A percentile compares a stretch with the other conserved stretches of the same genome.
These are phyloP conservation scores for Neomonachus schauinslandi DNA, from an alignment of 2,113 vertebrate species.

Conservation along the genomic window DNA sequence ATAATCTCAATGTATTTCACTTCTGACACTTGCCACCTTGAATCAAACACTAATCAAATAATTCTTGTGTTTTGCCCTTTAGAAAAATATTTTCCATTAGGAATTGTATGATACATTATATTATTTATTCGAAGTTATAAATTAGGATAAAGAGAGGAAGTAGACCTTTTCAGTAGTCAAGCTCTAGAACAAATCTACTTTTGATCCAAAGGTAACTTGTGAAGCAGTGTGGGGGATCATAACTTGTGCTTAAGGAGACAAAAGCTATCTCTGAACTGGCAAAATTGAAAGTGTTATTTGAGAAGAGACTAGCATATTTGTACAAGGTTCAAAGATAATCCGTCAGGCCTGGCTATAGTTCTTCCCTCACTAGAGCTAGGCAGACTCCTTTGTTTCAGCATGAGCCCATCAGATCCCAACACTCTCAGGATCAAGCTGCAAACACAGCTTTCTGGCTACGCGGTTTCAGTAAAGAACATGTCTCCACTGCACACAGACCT, in stretches of 20 bases:
- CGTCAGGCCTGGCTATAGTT: neutral
- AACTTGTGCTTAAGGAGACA: conserved; percentile 10
- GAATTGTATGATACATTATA: neutral
- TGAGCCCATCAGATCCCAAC: neutral
- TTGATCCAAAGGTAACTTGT: neutral
- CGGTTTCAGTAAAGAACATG: neutral
- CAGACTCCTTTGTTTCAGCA: neutral
- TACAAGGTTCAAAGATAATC: conserved; percentile 10
- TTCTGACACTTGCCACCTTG: neutral
- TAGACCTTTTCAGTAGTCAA: neutral
- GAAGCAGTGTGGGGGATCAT: neutral
- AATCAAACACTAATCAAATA: conserved; percentile 75
- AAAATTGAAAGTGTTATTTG: conserved; percentile 2
- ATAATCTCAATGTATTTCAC: conserved; percentile 48
- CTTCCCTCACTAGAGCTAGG: neutral
- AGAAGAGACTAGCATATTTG: conserved; percentile 40
- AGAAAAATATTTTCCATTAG: conserved; percentile 55
- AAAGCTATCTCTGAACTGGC: conserved; percentile 29
- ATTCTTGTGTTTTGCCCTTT: conserved; percentile 44
- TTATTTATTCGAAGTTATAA: conserved; percentile 27
- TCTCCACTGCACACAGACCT: neutral
- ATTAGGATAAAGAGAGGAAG: conserved; percentile 18
- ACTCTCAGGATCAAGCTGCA: neutral
- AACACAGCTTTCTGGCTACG: neutral
- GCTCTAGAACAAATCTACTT: conserved; percentile 24